These are phyloP conservation scores for Tyto alba DNA, from an alignment of 2,113 vertebrate genomes.

Conservation along the genomic window DNA sequence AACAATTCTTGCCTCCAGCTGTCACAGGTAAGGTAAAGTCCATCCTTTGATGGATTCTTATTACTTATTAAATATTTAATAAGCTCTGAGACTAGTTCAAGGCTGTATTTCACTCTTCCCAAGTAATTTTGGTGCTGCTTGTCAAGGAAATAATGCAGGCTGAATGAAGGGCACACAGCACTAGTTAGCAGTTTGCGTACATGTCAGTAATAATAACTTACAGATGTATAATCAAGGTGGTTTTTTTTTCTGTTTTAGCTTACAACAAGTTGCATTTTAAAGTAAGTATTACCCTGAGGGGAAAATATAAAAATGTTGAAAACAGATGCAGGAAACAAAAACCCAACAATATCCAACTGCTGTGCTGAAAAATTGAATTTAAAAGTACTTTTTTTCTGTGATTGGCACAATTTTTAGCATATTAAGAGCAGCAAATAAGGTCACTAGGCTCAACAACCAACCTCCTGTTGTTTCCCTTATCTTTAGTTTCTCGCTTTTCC, in stretches of 20 bases:
- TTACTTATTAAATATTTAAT: conserved; percentile 74
- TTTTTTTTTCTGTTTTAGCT: conserved; percentile 24
- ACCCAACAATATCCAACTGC: neutral
- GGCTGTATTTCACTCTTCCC: conserved; percentile 55
- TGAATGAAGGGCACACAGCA: conserved; percentile 7
- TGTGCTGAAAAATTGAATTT: conserved; percentile 36
- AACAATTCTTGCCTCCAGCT: conserved; percentile 54
- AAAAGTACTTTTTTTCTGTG: neutral
- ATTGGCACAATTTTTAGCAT: conserved; percentile 42
- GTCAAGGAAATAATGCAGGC: conserved; percentile 53
- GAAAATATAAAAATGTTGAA: neutral
- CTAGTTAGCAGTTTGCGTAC: conserved; percentile 60
- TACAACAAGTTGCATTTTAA: conserved; percentile 49
- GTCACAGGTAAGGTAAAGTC: conserved; percentile 49
- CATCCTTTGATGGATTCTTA: conserved; percentile 65
- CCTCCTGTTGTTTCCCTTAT: conserved; percentile 43
- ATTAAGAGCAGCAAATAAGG: conserved; percentile 54
- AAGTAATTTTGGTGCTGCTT: conserved; percentile 53
- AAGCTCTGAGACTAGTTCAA: conserved; percentile 52
- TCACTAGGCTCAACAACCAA: conserved; percentile 42
- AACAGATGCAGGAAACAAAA: neutral
- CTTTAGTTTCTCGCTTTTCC: conserved; percentile 12
- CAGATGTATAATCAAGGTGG: neutral
- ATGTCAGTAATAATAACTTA: conserved; percentile 57
- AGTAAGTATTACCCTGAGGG: conserved; percentile 34